A percentile compares a stretch with the other conserved stretches of the same genome.
phyloP scores from a whole-genome alignment of 1,140 invertebrate genomes.

The Apolygus lucorum region DNA sequence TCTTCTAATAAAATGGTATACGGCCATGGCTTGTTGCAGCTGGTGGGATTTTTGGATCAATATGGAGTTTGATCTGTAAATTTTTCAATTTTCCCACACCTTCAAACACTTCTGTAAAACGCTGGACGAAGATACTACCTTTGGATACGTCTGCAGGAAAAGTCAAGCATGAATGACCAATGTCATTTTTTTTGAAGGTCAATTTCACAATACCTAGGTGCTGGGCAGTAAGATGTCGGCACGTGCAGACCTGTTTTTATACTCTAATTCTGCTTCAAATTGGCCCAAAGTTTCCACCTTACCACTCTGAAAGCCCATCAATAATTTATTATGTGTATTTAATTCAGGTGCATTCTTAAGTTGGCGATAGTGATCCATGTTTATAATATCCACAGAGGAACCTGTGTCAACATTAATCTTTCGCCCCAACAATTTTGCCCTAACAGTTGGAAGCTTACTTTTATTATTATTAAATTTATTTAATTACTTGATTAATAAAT shows the following conservation, averaged over 20 bases:
- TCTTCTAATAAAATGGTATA: not conserved
- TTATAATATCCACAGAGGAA: not conserved
- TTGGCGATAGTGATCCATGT: not conserved
- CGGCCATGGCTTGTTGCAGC: not conserved
- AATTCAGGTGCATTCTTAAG: constrained; percentile 1
- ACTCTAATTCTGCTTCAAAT: not conserved
- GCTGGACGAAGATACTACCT: not conserved
- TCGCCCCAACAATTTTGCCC: not conserved
- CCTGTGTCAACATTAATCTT: not conserved
- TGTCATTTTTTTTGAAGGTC: not conserved
- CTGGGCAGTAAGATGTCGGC: not conserved
- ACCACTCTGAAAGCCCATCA: not conserved
- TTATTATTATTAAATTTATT: too few species aligned
- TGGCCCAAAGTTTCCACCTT: not conserved
- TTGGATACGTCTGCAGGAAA: not conserved
- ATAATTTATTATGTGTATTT: not conserved
- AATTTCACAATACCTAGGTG: not conserved
- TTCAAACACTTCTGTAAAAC: not conserved
- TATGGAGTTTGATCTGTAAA: not conserved
- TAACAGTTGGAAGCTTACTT: not conserved
- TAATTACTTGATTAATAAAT: too few species aligned
- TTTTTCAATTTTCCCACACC: not conserved
- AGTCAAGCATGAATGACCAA: not conserved
- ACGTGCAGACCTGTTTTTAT: not conserved
- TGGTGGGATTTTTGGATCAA: not conserved